Evolutionary conservation across 2,113 vertebrate genomes (phyloP).

Genomic region (Ciconia maguari): DNA sequence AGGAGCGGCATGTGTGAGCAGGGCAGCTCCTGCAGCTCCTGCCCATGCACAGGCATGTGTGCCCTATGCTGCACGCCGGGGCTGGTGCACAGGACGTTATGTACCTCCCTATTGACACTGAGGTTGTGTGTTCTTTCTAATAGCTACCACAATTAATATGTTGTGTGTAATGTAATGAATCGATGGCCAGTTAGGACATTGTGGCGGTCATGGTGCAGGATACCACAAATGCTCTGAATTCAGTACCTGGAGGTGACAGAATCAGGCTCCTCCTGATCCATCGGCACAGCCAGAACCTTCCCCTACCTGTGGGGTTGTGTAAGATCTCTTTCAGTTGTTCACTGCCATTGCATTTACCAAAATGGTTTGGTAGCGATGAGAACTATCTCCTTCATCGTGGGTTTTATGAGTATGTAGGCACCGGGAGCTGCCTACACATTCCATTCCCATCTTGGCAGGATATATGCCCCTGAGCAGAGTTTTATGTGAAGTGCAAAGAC

Average conservation of each 20-base stretch:
- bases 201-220: not conserved
- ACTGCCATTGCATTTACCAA: not conserved
- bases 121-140: not conserved
- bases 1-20: fast-evolving
- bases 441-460: slow-evolving; percentile 20
- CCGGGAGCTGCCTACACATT: slow-evolving; percentile 1
- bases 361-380: not conserved
- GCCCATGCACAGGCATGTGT: fast-evolving
- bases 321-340: not conserved
- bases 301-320: not conserved
- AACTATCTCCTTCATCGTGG: not conserved
- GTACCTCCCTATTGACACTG: fast-evolving
- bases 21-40: not conserved
- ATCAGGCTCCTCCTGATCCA: not conserved
- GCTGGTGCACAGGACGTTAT: not conserved
- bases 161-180: not conserved
- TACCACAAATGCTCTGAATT: not conserved
- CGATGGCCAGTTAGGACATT: not conserved
- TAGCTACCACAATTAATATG: not conserved
- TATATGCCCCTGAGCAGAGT: not conserved
- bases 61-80: fast-evolving
- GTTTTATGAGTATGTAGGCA: not conserved
- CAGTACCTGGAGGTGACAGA: not conserved
- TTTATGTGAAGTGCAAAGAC: not conserved
- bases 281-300: not conserved